Evolutionary conservation across 2,888 invertebrate species (phyloP).

Genomic region (Brenthis daphne): DNA sequence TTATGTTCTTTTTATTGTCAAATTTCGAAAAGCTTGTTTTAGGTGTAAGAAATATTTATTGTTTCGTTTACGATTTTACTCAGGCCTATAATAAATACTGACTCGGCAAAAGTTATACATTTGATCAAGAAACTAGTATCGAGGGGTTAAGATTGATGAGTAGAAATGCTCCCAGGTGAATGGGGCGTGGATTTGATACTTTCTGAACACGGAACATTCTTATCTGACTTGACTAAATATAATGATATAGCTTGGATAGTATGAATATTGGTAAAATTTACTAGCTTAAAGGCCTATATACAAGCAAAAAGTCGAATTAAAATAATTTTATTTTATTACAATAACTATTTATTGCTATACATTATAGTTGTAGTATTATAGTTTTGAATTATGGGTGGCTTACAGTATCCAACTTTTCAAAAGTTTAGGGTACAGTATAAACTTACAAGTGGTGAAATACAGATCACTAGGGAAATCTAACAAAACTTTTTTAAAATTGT

Average conservation of each 20-base stretch:
- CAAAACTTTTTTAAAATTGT: slow-evolving; percentile 34
- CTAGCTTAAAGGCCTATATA: no score
- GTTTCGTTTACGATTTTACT: slow-evolving; percentile 44
- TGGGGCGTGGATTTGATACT: slow-evolving; percentile 44
- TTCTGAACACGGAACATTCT: slow-evolving; percentile 24
- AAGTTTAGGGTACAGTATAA: slow-evolving; percentile 4
- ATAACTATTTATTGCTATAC: neutral
- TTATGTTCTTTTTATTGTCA: neutral
- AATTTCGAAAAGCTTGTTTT: neutral
- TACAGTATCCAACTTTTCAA: slow-evolving; percentile 2
- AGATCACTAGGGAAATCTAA: slow-evolving; percentile 46
- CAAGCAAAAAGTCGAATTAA: no score
- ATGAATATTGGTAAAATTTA: neutral
- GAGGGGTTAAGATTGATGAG: slow-evolving; percentile 69
- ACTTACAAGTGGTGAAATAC: slow-evolving; percentile 32
- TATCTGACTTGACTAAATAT: slow-evolving; percentile 6
- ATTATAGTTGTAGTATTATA: neutral
- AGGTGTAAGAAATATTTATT: neutral
- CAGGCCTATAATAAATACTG: slow-evolving; percentile 56
- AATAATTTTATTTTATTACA: no score
- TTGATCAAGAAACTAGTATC: slow-evolving; percentile 62
- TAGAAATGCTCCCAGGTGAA: slow-evolving; percentile 66
- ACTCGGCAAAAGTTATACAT: slow-evolving; percentile 53
- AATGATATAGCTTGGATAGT: slow-evolving; percentile 3
- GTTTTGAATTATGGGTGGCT: neutral